Percentiles rank a stretch among this genome's conserved stretches.
phyloP scores from a whole-genome alignment of 2,888 invertebrate species.

The Aleiodes leptofemur region DNA sequence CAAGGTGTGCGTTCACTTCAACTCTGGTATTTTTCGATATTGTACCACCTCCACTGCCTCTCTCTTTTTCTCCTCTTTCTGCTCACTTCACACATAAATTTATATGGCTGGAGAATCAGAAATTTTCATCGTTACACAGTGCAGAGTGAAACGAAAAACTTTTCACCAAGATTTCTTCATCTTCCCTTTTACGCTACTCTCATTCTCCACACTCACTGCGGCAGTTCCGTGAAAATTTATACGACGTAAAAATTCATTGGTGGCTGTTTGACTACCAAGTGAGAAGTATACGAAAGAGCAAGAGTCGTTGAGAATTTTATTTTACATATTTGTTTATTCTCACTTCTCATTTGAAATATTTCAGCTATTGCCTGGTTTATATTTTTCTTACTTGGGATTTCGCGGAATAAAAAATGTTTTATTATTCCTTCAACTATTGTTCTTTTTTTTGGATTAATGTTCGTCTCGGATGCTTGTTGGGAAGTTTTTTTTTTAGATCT shows the following conservation, averaged over 20 bases:
- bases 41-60: neutral
- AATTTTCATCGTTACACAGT: constrained; percentile 6
- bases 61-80: neutral
- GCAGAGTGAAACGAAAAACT: constrained; percentile 6
- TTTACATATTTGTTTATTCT: too few relatives aligned
- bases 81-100: neutral
- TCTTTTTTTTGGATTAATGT: neutral
- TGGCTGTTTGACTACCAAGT: constrained; percentile 12
- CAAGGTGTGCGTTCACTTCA: neutral
- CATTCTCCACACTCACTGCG: too few relatives aligned
- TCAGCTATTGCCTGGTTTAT: neutral
- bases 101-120: neutral
- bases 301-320: neutral
- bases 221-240: constrained; percentile 2
- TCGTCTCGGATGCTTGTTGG: too few relatives aligned
- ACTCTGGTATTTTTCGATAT: neutral
- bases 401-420: neutral
- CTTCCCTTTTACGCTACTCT: too few relatives aligned
- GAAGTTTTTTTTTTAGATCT: too few relatives aligned
- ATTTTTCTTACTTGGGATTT: neutral
- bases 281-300: constrained; percentile 35
- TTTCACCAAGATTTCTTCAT: constrained; percentile 4
- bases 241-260: constrained; percentile 37
- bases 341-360: too few relatives aligned
- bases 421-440: neutral